Conservation (phyloP, 2,888 invertebrate species). For the Tetragonisca angustula region DNA sequence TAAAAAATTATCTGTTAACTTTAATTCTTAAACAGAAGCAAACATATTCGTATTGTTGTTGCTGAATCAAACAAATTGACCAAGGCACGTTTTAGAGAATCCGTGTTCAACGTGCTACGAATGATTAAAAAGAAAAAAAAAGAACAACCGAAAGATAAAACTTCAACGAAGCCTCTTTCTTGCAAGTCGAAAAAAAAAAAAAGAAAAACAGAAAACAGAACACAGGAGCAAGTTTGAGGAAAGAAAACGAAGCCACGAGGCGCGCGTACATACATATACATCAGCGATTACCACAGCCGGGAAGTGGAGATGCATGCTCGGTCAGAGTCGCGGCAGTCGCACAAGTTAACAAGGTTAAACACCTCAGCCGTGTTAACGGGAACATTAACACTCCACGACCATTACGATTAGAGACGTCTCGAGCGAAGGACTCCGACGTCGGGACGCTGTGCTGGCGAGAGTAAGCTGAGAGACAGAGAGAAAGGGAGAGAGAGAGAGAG, state of each 20-base stretch:
- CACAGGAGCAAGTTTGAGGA: slow-evolving; percentile 17
- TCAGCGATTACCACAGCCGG: slow-evolving; percentile 50
- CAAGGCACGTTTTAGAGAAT: neutral
- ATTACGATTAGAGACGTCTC: slow-evolving; percentile 83
- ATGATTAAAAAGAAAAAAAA: no score
- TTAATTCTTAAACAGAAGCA: neutral
- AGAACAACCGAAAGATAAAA: no score
- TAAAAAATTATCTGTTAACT: neutral
- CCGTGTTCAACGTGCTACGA: no score
- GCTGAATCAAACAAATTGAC: neutral
- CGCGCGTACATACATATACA: slow-evolving; percentile 15
- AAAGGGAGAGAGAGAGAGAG: slow-evolving; percentile 35
- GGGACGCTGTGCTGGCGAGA: slow-evolving; percentile 46
- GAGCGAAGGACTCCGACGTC: slow-evolving; percentile 72
- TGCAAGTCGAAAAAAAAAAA: neutral
- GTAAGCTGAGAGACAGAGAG: slow-evolving; percentile 39
- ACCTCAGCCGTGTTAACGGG: slow-evolving; percentile 83
- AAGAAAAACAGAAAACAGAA: neutral
- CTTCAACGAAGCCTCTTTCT: neutral
- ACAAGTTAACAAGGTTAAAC: slow-evolving; percentile 84
- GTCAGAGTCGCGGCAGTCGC: slow-evolving; percentile 65
- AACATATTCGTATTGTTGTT: no score
- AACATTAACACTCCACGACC: slow-evolving; percentile 83
- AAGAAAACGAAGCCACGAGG: slow-evolving; percentile 15
- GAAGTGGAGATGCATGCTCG: slow-evolving; percentile 66